Conservation (phyloP, 1,140 invertebrate species). For the Charaxes varanes region DNA sequence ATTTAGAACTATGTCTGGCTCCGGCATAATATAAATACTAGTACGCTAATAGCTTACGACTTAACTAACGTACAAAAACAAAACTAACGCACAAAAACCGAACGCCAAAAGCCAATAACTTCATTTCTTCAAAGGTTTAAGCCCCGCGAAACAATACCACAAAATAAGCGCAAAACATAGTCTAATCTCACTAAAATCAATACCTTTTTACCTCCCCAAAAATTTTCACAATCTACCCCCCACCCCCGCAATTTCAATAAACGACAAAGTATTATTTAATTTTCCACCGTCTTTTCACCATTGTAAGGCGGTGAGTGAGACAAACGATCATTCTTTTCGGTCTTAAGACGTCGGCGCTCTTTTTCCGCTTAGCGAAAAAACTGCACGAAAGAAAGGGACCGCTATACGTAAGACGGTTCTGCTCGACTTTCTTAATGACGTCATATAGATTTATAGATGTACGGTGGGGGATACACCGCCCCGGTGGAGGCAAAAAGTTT, state of each 20-base stretch:
- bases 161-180: slow-evolving; percentile 27
- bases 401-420: slow-evolving; percentile 52
- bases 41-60: too few species aligned
- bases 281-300: slow-evolving; percentile 66
- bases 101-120: too few species aligned
- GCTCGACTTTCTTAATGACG: slow-evolving; percentile 65
- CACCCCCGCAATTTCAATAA: slow-evolving; percentile 56
- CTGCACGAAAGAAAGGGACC: slow-evolving; percentile 35
- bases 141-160: slow-evolving; percentile 17
- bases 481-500: slow-evolving; percentile 50
- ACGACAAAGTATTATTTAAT: slow-evolving; percentile 74
- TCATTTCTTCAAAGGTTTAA: background rate
- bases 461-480: slow-evolving; percentile 32
- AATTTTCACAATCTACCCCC: slow-evolving; percentile 59
- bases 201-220: slow-evolving; percentile 63
- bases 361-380: slow-evolving; percentile 27
- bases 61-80: too few species aligned
- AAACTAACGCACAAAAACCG: too few species aligned
- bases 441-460: slow-evolving; percentile 70
- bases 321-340: slow-evolving; percentile 35
- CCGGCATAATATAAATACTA: too few species aligned
- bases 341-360: slow-evolving; percentile 51
- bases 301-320: slow-evolving; percentile 59
- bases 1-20: too few species aligned
- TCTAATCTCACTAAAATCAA: slow-evolving; percentile 67